Conservation (phyloP, 2,888 invertebrate species). For the Eumacrocentrus americanus region DNA sequence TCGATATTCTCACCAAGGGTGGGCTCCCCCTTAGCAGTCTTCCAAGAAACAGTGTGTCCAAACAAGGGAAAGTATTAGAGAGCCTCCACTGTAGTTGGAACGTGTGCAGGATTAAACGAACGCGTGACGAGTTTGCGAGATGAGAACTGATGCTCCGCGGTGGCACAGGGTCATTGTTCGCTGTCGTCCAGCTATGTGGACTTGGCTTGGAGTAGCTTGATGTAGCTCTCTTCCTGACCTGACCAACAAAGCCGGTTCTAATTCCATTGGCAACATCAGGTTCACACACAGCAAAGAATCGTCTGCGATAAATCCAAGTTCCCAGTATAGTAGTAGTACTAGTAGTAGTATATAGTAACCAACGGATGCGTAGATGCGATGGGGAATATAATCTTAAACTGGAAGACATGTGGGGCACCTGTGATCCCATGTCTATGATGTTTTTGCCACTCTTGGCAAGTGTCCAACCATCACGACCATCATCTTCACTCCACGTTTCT, state of each 20-base stretch:
- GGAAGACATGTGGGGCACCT: conserved; percentile 18
- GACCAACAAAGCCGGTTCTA: conserved; percentile 26
- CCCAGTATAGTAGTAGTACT: neutral
- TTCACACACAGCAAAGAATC: conserved; percentile 5
- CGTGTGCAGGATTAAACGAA: conserved; percentile 52
- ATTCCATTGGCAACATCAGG: conserved; percentile 15
- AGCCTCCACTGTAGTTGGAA: conserved; percentile 34
- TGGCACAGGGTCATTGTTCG: conserved; percentile 43
- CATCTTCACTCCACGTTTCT: neutral
- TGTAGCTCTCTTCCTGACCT: neutral
- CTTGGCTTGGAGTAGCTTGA: neutral
- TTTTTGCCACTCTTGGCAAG: conserved; percentile 24
- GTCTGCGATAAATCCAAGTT: conserved; percentile 14
- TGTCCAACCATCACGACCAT: conserved; percentile 18
- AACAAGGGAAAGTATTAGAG: conserved; percentile 54
- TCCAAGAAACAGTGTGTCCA: conserved; percentile 46
- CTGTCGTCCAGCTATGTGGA: neutral
- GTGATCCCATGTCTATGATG: conserved; percentile 24
- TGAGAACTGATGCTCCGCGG: conserved; percentile 24
- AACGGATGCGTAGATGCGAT: too few relatives aligned
- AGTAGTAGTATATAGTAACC: neutral
- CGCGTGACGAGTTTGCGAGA: conserved; percentile 50
- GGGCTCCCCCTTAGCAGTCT: conserved; percentile 27
- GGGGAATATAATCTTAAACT: conserved; percentile 7
- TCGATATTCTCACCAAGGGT: neutral